These are phyloP conservation scores for Echinarachnius parma DNA, from an alignment of 53 echinoderm and acorn worm genomes.

Conservation along the genomic window DNA sequence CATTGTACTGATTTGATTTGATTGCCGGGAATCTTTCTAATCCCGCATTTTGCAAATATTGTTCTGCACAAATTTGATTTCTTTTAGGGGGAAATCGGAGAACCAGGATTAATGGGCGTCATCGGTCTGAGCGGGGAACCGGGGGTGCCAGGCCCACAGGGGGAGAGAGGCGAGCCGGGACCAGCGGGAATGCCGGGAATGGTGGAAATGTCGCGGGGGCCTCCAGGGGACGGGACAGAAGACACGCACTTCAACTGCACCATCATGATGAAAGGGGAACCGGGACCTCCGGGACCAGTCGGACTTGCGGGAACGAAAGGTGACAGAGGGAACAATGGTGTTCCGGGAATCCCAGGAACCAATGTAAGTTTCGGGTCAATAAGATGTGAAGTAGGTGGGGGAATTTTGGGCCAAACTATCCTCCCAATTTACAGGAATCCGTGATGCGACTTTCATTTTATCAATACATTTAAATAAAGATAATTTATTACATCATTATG, in stretches of 20 bases:
- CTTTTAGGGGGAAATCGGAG: too few species aligned
- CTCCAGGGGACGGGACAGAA: constrained; percentile 42
- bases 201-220: constrained; percentile 37
- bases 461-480: too few species aligned
- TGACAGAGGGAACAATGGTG: neutral
- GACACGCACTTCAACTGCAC: constrained; percentile 35
- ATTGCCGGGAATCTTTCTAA: too few species aligned
- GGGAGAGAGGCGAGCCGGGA: constrained; percentile 31
- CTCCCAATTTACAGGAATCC: too few species aligned
- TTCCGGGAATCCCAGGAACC: neutral
- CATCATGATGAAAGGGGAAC: constrained; percentile 26
- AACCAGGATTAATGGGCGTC: neutral
- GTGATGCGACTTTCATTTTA: too few species aligned
- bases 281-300: neutral
- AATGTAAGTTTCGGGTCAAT: constrained; percentile 5
- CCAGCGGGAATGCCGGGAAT: constrained; percentile 48
- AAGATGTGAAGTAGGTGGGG: too few species aligned
- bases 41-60: too few species aligned
- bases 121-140: neutral
- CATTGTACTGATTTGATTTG: too few species aligned
- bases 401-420: too few species aligned
- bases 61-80: too few species aligned
- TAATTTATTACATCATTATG: too few species aligned
- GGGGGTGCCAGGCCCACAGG: constrained; percentile 45
- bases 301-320: constrained; percentile 11